Conservation (phyloP, 2,888 invertebrate species). For the Phalangium opilio region DNA sequence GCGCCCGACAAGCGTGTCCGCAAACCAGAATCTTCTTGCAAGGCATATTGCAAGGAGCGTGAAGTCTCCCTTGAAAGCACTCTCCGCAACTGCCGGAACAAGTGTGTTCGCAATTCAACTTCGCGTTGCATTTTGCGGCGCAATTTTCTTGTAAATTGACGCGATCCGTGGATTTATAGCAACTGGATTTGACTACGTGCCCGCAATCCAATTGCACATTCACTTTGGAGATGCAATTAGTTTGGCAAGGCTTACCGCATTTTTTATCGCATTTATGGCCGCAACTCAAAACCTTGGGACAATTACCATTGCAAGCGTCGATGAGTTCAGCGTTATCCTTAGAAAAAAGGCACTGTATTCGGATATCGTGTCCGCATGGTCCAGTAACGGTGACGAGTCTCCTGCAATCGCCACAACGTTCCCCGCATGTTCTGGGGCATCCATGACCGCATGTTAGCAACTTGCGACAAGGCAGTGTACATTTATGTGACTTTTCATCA, state of each 20-base stretch:
- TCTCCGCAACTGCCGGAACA: slow-evolving; percentile 29
- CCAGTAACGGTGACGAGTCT: background rate
- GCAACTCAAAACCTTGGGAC: too few relatives aligned
- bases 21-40: slow-evolving; percentile 30
- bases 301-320: too few relatives aligned
- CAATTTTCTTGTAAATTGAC: slow-evolving; percentile 14
- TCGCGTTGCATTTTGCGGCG: slow-evolving; percentile 19
- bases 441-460: slow-evolving; percentile 28
- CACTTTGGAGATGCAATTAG: too few relatives aligned
- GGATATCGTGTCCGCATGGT: slow-evolving; percentile 7
- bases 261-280: too few relatives aligned
- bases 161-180: too few relatives aligned
- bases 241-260: background rate
- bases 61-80: slow-evolving; percentile 30
- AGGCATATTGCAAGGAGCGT: slow-evolving; percentile 25
- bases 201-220: too few relatives aligned
- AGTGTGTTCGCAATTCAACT: slow-evolving; percentile 25
- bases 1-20: slow-evolving; percentile 29
- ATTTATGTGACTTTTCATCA: slow-evolving; percentile 11
- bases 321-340: too few relatives aligned
- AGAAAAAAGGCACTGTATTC: slow-evolving; percentile 2
- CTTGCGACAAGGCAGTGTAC: slow-evolving; percentile 25
- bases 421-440: slow-evolving; percentile 18
- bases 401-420: too few relatives aligned
- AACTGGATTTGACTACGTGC: too few relatives aligned